A percentile compares a stretch with the other conserved stretches of the same genome.
Conservation (phyloP, 2,888 invertebrate species). For the Pycnomerus fuliginosus region DNA sequence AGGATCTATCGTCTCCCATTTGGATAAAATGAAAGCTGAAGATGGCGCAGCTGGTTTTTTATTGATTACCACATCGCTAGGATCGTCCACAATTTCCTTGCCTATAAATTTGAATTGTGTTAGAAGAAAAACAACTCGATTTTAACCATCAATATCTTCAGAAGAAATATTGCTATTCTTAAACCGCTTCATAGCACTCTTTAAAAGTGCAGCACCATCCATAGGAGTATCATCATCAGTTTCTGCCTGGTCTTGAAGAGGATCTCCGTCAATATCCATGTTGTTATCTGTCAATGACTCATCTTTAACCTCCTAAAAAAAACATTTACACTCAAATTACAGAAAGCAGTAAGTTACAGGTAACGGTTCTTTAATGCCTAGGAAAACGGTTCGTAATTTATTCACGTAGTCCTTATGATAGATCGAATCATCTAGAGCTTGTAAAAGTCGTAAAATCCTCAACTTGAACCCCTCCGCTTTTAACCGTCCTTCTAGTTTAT, state of each 20-base stretch:
- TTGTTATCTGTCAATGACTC: constrained; percentile 41
- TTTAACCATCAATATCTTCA: constrained; percentile 65
- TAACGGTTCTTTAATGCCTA: constrained; percentile 66
- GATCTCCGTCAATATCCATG: constrained; percentile 71
- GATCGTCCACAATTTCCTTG: constrained; percentile 42
- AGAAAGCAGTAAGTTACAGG: too few species aligned
- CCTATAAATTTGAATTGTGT: constrained; percentile 28
- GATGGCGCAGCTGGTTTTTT: constrained; percentile 48
- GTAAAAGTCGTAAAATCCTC: constrained; percentile 83
- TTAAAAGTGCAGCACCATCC: constrained; percentile 79
- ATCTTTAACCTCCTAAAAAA: constrained; percentile 25
- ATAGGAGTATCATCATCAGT: constrained; percentile 70
- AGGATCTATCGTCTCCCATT: constrained; percentile 96
- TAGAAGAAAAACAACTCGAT: constrained; percentile 42
- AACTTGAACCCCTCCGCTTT: constrained; percentile 97
- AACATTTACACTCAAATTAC: not conserved
- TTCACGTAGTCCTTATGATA: constrained; percentile 92
- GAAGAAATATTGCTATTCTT: constrained; percentile 42
- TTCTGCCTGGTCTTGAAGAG: constrained; percentile 55
- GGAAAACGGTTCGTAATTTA: constrained; percentile 84
- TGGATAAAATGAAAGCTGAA: constrained; percentile 83
- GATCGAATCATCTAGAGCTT: constrained; percentile 98
- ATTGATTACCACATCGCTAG: constrained; percentile 30
- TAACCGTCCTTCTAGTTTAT: constrained; percentile 75
- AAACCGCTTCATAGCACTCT: constrained; percentile 63